Percentiles rank a stretch among this genome's conserved stretches.
These are phyloP conservation scores for Mythimna albipuncta DNA, from an alignment of 2,888 invertebrate species.

Conservation along the genomic window DNA sequence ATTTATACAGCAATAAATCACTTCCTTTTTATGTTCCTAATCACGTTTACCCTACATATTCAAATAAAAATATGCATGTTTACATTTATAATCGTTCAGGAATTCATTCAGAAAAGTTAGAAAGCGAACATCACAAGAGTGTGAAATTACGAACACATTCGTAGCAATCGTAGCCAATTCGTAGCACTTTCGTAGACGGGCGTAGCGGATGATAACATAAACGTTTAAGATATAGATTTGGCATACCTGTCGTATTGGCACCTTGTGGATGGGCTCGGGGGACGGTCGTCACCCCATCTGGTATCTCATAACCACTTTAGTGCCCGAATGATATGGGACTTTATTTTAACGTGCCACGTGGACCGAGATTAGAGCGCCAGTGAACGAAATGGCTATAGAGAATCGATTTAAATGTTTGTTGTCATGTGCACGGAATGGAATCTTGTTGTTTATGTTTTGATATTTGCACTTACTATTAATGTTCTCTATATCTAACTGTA, in stretches of 20 bases:
- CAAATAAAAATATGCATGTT: slow-evolving; percentile 31
- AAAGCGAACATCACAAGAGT: slow-evolving; percentile 29
- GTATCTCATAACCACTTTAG: slow-evolving; percentile 79
- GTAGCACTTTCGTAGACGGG: slow-evolving; percentile 77
- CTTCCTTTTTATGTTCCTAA: slow-evolving; percentile 21
- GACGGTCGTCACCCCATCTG: slow-evolving; percentile 82
- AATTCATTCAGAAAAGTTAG: slow-evolving; percentile 22
- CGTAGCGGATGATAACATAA: slow-evolving; percentile 78
- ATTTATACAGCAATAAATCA: slow-evolving; percentile 37
- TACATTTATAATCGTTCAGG: slow-evolving; percentile 24
- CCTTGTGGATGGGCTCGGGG: slow-evolving; percentile 73
- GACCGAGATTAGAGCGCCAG: slow-evolving; percentile 55
- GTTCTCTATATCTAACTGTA: not conserved
- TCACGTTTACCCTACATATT: slow-evolving; percentile 7
- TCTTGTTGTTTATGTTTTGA: slow-evolving; percentile 52
- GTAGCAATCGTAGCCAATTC: slow-evolving; percentile 69
- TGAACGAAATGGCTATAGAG: slow-evolving; percentile 48
- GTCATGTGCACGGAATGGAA: slow-evolving; percentile 40
- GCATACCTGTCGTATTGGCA: slow-evolving; percentile 74
- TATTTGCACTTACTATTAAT: slow-evolving; percentile 5
- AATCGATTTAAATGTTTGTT: slow-evolving; percentile 64
- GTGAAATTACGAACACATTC: slow-evolving; percentile 50
- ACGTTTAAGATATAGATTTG: slow-evolving; percentile 75
- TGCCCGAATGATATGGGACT: slow-evolving; percentile 74
- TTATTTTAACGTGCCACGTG: slow-evolving; percentile 79